These are phyloP conservation scores for Neocloeon triangulifer DNA, from an alignment of 1,140 invertebrate genomes.

Conservation along the genomic window DNA sequence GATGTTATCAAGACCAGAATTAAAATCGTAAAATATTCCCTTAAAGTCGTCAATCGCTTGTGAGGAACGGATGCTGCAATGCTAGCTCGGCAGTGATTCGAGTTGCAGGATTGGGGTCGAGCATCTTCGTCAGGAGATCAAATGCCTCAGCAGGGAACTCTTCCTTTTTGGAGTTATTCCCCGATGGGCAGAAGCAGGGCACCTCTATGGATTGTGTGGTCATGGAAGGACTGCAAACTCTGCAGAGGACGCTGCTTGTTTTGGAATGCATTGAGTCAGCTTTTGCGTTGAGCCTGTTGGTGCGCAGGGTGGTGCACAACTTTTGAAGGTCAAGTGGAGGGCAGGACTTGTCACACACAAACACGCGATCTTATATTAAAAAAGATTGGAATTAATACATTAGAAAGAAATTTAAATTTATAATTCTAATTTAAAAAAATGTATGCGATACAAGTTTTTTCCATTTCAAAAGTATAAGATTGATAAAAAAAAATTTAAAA, in stretches of 20 bases:
- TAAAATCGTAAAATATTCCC: slow-evolving; percentile 1
- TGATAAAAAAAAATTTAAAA: too few relatives aligned
- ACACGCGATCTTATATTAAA: slow-evolving; percentile 27
- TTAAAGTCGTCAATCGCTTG: not conserved
- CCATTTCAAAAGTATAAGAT: too few relatives aligned
- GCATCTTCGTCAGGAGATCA: slow-evolving; percentile 43
- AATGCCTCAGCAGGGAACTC: slow-evolving; percentile 43
- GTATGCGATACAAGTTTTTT: too few relatives aligned
- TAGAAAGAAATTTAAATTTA: too few relatives aligned
- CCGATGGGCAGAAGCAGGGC: slow-evolving; percentile 1
- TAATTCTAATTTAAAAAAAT: too few relatives aligned
- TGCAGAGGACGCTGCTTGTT: not conserved
- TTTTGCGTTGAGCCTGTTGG: too few relatives aligned
- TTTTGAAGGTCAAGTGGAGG: slow-evolving; percentile 25
- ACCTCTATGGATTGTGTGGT: too few relatives aligned
- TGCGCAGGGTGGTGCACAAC: slow-evolving; percentile 21
- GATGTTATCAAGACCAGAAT: too few relatives aligned
- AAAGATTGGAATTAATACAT: too few relatives aligned
- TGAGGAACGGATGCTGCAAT: slow-evolving; percentile 48
- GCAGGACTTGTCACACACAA: slow-evolving; percentile 26
- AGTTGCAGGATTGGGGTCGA: slow-evolving; percentile 49
- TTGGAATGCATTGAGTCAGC: too few relatives aligned
- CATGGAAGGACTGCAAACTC: not conserved
- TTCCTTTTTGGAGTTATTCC: not conserved
- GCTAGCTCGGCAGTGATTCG: slow-evolving; percentile 51